Conservation (phyloP, 2,113 vertebrate species). For the Notothenia coriiceps region DNA sequence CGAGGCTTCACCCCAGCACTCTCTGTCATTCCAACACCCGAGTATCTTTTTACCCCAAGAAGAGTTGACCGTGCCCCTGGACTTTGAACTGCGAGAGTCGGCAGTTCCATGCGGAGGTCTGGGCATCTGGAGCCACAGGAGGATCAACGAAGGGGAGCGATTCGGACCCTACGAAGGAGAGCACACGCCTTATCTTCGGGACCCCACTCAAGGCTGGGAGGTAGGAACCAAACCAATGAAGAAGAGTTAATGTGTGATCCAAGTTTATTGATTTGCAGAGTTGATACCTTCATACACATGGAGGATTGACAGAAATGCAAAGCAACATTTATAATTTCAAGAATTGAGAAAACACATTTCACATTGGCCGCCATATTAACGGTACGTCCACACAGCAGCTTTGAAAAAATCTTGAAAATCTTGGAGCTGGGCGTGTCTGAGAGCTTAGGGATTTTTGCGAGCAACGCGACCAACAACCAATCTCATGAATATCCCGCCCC, state of each 20-base stretch:
- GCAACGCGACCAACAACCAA: no score
- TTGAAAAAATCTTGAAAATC: no score
- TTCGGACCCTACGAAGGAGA: constrained; percentile 94
- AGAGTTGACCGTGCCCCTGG: constrained; percentile 89
- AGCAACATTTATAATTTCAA: not conserved
- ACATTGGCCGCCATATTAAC: not conserved
- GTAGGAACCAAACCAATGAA: constrained; percentile 82
- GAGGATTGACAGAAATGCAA: not conserved
- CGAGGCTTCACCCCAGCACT: constrained; percentile 86
- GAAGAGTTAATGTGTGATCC: not conserved
- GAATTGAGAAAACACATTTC: not conserved
- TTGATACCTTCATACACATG: not conserved
- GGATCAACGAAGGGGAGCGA: constrained; percentile 90
- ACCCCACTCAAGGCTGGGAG: constrained; percentile 92
- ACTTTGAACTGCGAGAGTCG: constrained; percentile 95
- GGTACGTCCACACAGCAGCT: no score
- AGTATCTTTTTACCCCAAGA: constrained; percentile 79
- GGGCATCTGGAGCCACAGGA: constrained; percentile 95
- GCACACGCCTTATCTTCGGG: constrained; percentile 84
- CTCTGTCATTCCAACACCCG: constrained; percentile 89
- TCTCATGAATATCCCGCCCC: no score
- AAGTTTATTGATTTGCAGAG: not conserved
- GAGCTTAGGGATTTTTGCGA: no score
- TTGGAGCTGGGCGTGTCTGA: no score
- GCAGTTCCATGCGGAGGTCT: constrained; percentile 85